These are phyloP conservation scores for Chorisops tibialis DNA, from an alignment of 2,888 invertebrate genomes.

Conservation along the genomic window DNA sequence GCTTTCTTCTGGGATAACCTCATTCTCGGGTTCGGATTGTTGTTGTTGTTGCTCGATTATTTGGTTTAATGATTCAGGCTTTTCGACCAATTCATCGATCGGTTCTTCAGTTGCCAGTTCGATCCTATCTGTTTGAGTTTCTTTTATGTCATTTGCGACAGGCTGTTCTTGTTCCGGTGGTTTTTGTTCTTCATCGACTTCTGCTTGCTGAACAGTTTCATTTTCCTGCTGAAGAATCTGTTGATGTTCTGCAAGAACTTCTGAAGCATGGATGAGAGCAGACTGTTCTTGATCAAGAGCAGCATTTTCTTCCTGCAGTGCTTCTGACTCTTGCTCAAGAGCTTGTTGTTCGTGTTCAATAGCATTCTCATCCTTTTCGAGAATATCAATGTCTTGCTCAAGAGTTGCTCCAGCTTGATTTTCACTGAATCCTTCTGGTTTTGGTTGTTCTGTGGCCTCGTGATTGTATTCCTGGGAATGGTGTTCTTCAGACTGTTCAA, in stretches of 20 bases:
- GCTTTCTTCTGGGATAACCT: conserved; percentile 5
- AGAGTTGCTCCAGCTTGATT: not conserved
- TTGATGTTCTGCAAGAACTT: not conserved
- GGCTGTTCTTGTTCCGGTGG: too few species aligned
- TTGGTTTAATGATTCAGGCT: conserved; percentile 1
- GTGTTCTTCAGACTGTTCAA: too few species aligned
- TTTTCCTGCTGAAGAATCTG: not conserved
- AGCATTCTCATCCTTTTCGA: not conserved
- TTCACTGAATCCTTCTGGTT: too few species aligned
- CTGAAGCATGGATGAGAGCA: not conserved
- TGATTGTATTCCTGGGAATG: not conserved
- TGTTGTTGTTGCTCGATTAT: not conserved
- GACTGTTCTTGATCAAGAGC: not conserved
- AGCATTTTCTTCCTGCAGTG: not conserved
- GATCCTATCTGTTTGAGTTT: not conserved
- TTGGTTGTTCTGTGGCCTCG: too few species aligned
- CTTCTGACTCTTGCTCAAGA: too few species aligned
- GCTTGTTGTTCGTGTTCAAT: not conserved
- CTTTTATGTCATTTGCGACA: too few species aligned
- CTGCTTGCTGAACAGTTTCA: too few species aligned
- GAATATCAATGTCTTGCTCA: not conserved
- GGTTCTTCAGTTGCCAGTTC: not conserved
- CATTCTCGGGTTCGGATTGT: conserved; percentile 18
- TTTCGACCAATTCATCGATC: not conserved
- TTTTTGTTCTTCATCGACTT: too few species aligned